Percentiles rank a stretch among this genome's conserved stretches.
Conservation (phyloP, 2,113 vertebrate species). For the Chitala chitala region DNA sequence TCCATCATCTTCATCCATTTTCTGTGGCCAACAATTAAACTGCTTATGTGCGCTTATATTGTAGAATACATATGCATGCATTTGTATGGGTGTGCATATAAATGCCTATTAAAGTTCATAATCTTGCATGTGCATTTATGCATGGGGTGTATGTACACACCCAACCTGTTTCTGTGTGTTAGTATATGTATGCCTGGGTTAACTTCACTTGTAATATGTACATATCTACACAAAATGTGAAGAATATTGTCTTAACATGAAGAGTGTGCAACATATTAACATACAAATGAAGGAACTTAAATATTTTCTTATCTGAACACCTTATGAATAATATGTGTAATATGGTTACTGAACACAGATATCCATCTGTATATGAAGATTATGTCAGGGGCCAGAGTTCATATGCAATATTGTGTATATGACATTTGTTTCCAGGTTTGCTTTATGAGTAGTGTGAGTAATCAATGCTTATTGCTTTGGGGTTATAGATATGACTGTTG, state of each 20-base stretch:
- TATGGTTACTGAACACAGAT: neutral
- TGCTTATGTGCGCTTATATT: slow-evolving; percentile 2
- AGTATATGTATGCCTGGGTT: neutral
- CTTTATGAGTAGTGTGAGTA: neutral
- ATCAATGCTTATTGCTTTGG: neutral
- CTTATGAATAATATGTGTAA: neutral
- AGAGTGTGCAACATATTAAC: neutral
- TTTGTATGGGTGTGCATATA: neutral
- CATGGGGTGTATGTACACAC: too few species aligned
- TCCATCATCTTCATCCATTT: neutral
- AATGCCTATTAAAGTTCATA: neutral
- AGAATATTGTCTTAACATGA: too few species aligned
- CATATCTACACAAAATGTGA: too few species aligned
- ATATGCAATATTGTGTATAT: neutral
- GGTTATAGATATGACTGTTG: neutral
- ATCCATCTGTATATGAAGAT: too few species aligned
- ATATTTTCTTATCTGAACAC: neutral
- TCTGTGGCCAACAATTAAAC: neutral
- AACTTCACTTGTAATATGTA: too few species aligned
- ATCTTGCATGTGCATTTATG: too few species aligned
- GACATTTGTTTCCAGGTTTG: neutral
- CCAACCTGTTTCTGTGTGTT: neutral
- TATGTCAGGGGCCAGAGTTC: too few species aligned
- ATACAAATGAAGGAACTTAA: neutral
- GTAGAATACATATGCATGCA: neutral